Evolutionary conservation across 37 sponge, comb jelly and placozoan species (phyloP).

Genomic region (Aplysina aerophoba): DNA sequence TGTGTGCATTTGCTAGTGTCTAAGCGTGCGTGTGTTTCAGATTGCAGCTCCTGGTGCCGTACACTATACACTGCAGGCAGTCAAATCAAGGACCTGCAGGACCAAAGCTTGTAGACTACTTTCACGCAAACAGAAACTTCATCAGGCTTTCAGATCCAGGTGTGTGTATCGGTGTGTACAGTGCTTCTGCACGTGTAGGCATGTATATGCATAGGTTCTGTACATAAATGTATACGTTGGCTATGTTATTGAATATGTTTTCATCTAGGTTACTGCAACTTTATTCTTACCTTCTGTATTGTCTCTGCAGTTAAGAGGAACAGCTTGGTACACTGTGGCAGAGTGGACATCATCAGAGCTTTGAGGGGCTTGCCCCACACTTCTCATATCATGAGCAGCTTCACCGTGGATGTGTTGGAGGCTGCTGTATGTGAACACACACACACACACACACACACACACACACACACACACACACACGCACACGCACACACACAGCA

Average conservation of each 20-base stretch:
- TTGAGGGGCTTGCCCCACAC: background rate
- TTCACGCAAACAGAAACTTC: background rate
- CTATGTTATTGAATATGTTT: too few relatives aligned
- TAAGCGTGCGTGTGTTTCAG: slow-evolving; percentile 41
- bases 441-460: too few relatives aligned
- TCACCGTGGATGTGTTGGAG: slow-evolving; percentile 8
- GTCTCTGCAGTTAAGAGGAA: background rate
- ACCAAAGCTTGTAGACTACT: background rate
- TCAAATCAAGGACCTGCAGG: too few relatives aligned
- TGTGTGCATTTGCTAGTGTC: slow-evolving; percentile 43
- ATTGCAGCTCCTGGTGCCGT: background rate
- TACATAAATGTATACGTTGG: too few relatives aligned
- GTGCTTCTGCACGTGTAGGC: background rate
- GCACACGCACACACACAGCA: too few relatives aligned
- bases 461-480: too few relatives aligned
- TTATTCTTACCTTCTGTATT: too few relatives aligned
- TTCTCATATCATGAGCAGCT: slow-evolving; percentile 21
- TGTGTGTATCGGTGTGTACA: background rate
- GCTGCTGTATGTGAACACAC: background rate
- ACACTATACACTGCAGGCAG: background rate
- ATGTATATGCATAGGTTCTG: background rate
- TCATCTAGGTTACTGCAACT: too few relatives aligned
- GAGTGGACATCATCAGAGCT: slow-evolving; percentile 17
- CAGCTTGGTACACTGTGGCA: background rate
- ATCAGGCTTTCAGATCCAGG: slow-evolving; percentile 19